A percentile compares a stretch with the other conserved stretches of the same genome.
These are phyloP conservation scores for Aplidium turbinatum DNA, from an alignment of 23 tunicate species.

Conservation along the genomic window DNA sequence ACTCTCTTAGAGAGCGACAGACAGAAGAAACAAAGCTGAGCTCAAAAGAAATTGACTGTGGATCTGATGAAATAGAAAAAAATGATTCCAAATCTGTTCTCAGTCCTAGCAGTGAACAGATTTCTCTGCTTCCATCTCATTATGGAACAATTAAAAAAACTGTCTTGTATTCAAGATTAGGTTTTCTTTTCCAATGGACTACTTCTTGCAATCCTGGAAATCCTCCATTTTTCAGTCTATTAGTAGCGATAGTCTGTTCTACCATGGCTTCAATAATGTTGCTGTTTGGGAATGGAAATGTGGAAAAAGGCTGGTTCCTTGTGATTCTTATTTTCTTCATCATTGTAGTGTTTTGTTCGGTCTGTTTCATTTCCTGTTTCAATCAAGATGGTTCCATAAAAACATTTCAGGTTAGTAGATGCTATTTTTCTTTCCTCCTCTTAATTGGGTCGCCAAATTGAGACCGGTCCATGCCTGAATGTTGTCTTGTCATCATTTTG, in stretches of 20 bases:
- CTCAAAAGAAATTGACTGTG: no score
- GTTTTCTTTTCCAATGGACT: constrained; percentile 41
- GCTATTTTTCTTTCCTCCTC: no score
- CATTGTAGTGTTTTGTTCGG: neutral
- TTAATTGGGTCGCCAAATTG: no score
- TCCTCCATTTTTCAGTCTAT: constrained; percentile 26
- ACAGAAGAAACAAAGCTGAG: no score
- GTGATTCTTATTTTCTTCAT: constrained; percentile 36
- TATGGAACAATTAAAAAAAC: constrained; percentile 57
- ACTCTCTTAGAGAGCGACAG: no score
- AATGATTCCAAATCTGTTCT: no score
- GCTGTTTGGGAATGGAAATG: constrained; percentile 23
- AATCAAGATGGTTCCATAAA: constrained; percentile 40
- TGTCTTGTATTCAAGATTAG: constrained; percentile 45
- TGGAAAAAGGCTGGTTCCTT: constrained; percentile 50
- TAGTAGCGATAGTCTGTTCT: constrained; percentile 34
- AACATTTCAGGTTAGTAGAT: constrained; percentile 57
- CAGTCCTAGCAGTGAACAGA: no score
- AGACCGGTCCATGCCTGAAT: no score
- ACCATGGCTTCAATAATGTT: constrained; percentile 28
- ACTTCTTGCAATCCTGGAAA: constrained; percentile 46
- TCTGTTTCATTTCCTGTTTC: constrained; percentile 31
- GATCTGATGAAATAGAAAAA: no score
- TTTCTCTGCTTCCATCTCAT: no score
- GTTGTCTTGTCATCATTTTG: no score